These are phyloP conservation scores for Sebastes dallii DNA, from an alignment of 2,797 vertebrate species.

Conservation along the genomic window DNA sequence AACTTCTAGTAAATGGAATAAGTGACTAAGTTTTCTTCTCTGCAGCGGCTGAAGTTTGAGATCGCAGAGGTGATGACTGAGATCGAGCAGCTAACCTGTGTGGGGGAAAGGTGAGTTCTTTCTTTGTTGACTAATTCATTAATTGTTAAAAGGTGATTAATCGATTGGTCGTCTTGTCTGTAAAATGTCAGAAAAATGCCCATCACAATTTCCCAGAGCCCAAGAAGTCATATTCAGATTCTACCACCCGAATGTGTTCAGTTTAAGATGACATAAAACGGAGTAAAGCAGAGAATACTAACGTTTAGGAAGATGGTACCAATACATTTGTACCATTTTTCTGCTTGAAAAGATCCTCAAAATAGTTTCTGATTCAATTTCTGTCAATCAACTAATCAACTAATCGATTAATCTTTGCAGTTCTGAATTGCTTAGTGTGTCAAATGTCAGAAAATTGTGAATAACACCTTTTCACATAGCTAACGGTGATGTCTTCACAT, in stretches of 20 bases:
- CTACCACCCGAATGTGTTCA: not conserved
- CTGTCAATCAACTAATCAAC: too few species aligned
- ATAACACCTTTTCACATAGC: not conserved
- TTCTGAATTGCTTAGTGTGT: not conserved
- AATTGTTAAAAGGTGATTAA: not conserved
- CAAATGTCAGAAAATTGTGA: not conserved
- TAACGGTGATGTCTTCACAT: not conserved
- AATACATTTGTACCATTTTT: not conserved
- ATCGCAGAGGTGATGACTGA: slow-evolving; percentile 99
- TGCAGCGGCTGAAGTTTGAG: slow-evolving; percentile 96
- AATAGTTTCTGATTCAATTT: not conserved
- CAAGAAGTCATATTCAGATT: not conserved
- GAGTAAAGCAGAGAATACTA: not conserved
- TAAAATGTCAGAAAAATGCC: not conserved
- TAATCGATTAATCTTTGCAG: not conserved
- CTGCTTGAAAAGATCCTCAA: not conserved
- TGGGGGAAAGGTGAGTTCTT: slow-evolving; percentile 90
- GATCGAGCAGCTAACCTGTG: slow-evolving; percentile 95
- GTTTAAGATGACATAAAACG: not conserved
- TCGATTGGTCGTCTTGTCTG: not conserved
- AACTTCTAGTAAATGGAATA: not conserved
- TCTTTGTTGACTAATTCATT: not conserved
- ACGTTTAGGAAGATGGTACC: not conserved
- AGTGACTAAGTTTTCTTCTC: slow-evolving; percentile 22
- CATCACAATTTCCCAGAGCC: not conserved